Evolutionary conservation across 2,113 vertebrate species (phyloP).

Genomic region (Amphiprion percula): DNA sequence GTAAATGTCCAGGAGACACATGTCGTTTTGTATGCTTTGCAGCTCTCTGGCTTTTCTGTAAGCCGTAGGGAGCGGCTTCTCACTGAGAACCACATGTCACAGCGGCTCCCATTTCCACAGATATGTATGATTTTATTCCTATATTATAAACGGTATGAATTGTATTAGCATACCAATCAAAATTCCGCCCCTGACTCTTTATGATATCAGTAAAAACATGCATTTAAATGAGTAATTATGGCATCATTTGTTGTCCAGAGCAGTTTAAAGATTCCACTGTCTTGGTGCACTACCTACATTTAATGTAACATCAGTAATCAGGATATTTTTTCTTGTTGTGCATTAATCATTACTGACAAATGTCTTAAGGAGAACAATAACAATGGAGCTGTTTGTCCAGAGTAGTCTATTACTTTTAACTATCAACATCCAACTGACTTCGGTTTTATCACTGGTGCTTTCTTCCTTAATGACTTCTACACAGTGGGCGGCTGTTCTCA

Average conservation of each 20-base stretch:
- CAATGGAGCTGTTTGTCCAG: slow-evolving; percentile 15
- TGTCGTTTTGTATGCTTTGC: slow-evolving; percentile 33
- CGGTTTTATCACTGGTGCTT: slow-evolving; percentile 16
- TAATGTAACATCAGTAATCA: slow-evolving; percentile 1
- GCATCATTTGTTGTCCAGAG: slow-evolving; percentile 28
- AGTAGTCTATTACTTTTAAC: slow-evolving; percentile 19
- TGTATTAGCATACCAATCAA: slow-evolving; percentile 54
- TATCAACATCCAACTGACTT: slow-evolving; percentile 14
- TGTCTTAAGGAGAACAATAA: slow-evolving; percentile 26
- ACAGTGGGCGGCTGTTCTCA: slow-evolving; percentile 13
- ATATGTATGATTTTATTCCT: slow-evolving; percentile 52
- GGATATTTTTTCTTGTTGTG: slow-evolving; percentile 18
- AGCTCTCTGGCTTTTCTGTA: slow-evolving; percentile 25
- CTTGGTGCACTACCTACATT: neutral
- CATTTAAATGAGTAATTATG: slow-evolving; percentile 66
- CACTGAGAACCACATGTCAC: slow-evolving; percentile 39
- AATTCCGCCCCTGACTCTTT: slow-evolving; percentile 21
- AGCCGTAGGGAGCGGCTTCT: slow-evolving; percentile 37
- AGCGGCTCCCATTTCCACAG: slow-evolving; percentile 9
- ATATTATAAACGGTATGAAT: slow-evolving; percentile 35
- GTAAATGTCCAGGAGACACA: slow-evolving; percentile 31
- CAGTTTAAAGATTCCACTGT: slow-evolving; percentile 23
- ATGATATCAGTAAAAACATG: slow-evolving; percentile 43
- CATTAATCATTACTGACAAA: slow-evolving; percentile 11
- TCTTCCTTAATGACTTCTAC: slow-evolving; percentile 21